Evolutionary conservation across 1,140 invertebrate species (phyloP).

Genomic region (Rhagoletis zephyria): DNA sequence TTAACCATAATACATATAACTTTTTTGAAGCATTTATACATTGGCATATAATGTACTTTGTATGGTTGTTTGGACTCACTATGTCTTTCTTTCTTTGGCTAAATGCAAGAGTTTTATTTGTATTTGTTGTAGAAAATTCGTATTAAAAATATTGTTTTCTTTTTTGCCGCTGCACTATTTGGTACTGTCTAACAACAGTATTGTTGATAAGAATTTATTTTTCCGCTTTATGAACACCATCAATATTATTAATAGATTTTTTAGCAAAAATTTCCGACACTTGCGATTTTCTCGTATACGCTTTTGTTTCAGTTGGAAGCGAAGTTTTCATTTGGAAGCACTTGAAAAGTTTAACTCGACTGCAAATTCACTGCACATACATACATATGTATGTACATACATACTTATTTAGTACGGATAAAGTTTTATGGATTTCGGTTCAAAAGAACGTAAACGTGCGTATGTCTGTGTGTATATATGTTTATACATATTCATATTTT

Average conservation of each 20-base stretch:
- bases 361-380: slow-evolving; percentile 30
- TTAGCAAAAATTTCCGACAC: not conserved
- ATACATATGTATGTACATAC: too few relatives aligned
- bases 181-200: not conserved
- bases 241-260: slow-evolving; percentile 5
- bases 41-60: not conserved
- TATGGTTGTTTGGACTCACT: slow-evolving; percentile 63
- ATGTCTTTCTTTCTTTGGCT: slow-evolving; percentile 70
- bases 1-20: not conserved
- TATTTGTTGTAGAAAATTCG: slow-evolving; percentile 42
- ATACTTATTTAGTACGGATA: not conserved
- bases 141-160: slow-evolving; percentile 31
- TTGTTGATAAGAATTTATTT: not conserved
- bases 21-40: slow-evolving; percentile 17
- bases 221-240: not conserved
- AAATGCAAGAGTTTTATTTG: slow-evolving; percentile 56
- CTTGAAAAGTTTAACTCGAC: slow-evolving; percentile 34
- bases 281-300: not conserved
- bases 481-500: too few relatives aligned
- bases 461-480: not conserved
- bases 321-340: slow-evolving; percentile 26
- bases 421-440: not conserved
- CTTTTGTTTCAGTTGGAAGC: not conserved
- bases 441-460: not conserved
- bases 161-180: not conserved